Percentiles rank a stretch among this genome's conserved stretches.
phyloP scores from a whole-genome alignment of 2,113 vertebrate species.

The Alectura lathami region DNA sequence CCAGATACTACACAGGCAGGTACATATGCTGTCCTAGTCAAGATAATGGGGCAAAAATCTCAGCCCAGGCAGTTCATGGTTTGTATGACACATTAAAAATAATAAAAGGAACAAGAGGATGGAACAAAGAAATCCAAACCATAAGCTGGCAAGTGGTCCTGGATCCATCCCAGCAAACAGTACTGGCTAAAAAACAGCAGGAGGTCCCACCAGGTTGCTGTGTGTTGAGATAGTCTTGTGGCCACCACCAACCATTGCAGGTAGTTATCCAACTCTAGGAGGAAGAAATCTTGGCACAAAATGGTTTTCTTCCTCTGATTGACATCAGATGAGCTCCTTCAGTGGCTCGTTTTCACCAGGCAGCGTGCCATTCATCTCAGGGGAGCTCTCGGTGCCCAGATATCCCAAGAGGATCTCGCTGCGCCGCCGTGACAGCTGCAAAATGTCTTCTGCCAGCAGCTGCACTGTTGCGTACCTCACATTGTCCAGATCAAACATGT shows the following conservation, averaged over 20 bases:
- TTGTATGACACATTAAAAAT: constrained; percentile 23
- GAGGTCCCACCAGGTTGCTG: neutral
- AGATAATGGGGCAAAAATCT: neutral
- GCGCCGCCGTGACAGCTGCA: constrained; percentile 92
- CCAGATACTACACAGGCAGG: neutral
- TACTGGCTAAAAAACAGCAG: constrained; percentile 25
- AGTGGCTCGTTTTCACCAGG: constrained; percentile 60
- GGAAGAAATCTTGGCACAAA: neutral
- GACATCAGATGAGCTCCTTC: constrained; percentile 62
- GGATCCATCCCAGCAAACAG: constrained; percentile 55
- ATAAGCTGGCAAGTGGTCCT: constrained; percentile 59
- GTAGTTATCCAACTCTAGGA: neutral
- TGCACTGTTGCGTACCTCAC: constrained; percentile 89
- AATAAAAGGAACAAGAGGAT: neutral
- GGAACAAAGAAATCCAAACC: constrained; percentile 51
- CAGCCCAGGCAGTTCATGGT: neutral
- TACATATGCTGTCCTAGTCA: neutral
- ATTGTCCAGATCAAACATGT: constrained; percentile 96
- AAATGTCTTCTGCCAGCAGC: constrained; percentile 87
- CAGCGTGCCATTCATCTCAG: constrained; percentile 82
- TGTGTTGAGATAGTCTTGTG: neutral
- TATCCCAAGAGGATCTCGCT: constrained; percentile 94
- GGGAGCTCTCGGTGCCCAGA: constrained; percentile 79
- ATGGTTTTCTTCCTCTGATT: neutral
- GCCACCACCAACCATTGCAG: neutral